These are phyloP conservation scores for Myotis brandtii DNA, from an alignment of 2,113 vertebrate genomes.

Conservation along the genomic window DNA sequence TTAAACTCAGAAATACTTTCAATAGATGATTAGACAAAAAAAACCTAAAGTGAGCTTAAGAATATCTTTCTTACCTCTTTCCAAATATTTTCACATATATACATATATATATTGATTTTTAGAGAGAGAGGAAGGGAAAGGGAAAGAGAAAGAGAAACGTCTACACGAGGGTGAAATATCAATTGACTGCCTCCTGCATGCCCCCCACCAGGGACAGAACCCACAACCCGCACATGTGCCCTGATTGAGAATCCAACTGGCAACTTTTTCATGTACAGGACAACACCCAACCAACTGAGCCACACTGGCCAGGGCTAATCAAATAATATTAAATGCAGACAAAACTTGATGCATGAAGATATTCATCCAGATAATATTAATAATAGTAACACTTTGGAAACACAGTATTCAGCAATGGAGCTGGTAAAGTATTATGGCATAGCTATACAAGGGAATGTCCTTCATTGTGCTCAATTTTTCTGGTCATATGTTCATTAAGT, in stretches of 20 bases:
- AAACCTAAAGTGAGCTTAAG: neutral
- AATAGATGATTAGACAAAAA: neutral
- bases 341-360: neutral
- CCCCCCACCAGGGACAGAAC: too few relatives aligned
- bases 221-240: too few relatives aligned
- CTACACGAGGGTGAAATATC: too few relatives aligned
- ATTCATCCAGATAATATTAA: neutral
- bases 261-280: too few relatives aligned
- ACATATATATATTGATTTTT: too few relatives aligned
- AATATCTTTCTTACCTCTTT: neutral
- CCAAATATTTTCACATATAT: neutral
- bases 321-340: slow-evolving; percentile 17
- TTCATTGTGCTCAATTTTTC: too few relatives aligned
- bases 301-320: neutral
- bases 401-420: neutral
- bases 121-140: too few relatives aligned
- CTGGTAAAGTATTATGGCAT: neutral
- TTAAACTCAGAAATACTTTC: neutral
- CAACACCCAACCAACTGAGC: too few relatives aligned
- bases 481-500: neutral
- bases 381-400: neutral
- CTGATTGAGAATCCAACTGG: too few relatives aligned
- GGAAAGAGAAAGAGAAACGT: too few relatives aligned
- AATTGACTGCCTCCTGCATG: too few relatives aligned
- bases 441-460: neutral